Evolutionary conservation across 2,888 invertebrate species (phyloP).

Genomic region (Cataglyphis albicans): DNA sequence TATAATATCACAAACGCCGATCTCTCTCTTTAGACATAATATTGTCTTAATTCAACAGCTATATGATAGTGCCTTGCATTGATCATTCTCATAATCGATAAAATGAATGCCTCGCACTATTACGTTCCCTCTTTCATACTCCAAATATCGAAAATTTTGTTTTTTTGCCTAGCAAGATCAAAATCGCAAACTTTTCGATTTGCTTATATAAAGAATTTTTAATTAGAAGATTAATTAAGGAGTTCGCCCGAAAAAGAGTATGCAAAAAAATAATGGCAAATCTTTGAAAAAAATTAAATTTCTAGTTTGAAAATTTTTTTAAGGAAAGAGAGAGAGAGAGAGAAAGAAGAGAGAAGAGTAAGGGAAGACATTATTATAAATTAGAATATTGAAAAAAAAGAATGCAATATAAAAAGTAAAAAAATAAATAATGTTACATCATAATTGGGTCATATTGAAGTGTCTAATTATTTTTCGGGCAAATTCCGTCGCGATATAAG

Average conservation of each 20-base stretch:
- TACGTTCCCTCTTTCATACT: constrained; percentile 23
- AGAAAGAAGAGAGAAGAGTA: too few relatives aligned
- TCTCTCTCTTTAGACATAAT: background rate
- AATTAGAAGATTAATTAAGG: constrained; percentile 14
- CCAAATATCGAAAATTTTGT: constrained; percentile 18
- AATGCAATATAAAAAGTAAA: background rate
- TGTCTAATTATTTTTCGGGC: constrained; percentile 29
- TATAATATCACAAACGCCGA: background rate
- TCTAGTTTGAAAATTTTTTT: background rate
- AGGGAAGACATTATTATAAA: background rate
- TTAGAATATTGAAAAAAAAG: background rate
- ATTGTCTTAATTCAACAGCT: constrained; percentile 1
- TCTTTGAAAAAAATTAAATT: background rate
- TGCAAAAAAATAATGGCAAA: background rate
- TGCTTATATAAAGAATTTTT: background rate
- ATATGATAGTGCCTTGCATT: background rate
- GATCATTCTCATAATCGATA: constrained; percentile 15
- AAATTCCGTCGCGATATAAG: constrained; percentile 33
- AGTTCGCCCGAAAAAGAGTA: constrained; percentile 21
- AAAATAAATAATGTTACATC: background rate
- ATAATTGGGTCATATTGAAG: background rate
- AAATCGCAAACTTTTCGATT: constrained; percentile 25
- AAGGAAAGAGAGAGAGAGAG: background rate
- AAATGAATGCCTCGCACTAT: constrained; percentile 32
- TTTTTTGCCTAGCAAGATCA: background rate